These are phyloP conservation scores for Spea bombifrons DNA, from an alignment of 2,113 vertebrate species.

Conservation along the genomic window DNA sequence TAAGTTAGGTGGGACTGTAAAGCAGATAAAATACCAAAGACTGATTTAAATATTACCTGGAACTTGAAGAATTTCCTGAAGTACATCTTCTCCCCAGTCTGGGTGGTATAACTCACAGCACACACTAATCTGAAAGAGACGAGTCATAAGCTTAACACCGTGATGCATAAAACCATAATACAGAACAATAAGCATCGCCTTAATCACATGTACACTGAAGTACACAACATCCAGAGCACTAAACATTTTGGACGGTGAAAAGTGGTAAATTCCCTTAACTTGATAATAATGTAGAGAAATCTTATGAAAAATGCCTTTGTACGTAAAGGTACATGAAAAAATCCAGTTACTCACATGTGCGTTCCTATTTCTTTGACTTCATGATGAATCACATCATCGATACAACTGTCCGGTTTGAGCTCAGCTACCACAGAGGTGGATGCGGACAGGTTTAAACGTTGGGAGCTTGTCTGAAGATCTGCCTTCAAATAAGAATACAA, in stretches of 20 bases:
- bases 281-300: too few species aligned
- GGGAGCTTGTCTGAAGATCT: constrained; percentile 96
- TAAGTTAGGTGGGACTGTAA: too few species aligned
- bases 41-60: constrained; percentile 80
- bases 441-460: constrained; percentile 93
- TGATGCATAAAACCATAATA: too few species aligned
- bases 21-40: too few species aligned
- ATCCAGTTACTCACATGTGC: constrained; percentile 78
- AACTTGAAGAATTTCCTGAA: constrained; percentile 99
- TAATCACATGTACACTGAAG: too few species aligned
- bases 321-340: too few species aligned
- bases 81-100: constrained; percentile 95
- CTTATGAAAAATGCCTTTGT: too few species aligned
- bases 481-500: constrained; percentile 66
- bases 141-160: background rate
- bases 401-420: constrained; percentile 91
- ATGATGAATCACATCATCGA: constrained; percentile 97
- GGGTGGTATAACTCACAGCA: constrained; percentile 95
- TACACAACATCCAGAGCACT: too few species aligned
- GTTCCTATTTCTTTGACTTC: constrained; percentile 99
- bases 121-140: constrained; percentile 85
- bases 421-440: constrained; percentile 88
- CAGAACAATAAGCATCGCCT: too few species aligned
- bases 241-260: too few species aligned
- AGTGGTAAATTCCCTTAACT: too few species aligned